These are phyloP conservation scores for Chloroceryle inda DNA, from an alignment of 2,797 vertebrate species.

Conservation along the genomic window DNA sequence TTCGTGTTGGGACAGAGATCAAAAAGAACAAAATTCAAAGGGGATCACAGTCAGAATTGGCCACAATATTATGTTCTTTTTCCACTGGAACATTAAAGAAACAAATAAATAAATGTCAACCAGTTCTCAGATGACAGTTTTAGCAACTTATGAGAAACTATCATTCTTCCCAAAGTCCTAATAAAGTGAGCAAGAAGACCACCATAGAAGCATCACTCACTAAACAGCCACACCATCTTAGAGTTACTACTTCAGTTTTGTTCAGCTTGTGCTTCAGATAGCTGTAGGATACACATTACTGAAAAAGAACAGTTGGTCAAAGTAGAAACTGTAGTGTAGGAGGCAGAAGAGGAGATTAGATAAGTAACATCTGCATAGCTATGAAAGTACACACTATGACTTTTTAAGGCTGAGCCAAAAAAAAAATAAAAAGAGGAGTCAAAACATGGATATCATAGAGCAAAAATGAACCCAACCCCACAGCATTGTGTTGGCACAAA, in stretches of 20 bases:
- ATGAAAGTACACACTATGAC: not conserved
- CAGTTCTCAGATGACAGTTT: not conserved
- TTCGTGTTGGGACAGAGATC: not conserved
- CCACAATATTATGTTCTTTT: not conserved
- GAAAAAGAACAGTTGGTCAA: not conserved
- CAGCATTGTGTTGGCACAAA: not conserved
- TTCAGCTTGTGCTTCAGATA: not conserved
- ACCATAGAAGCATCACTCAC: not conserved
- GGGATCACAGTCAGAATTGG: not conserved
- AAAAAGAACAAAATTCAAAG: conserved; percentile 32
- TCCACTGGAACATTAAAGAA: not conserved
- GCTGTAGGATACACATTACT: not conserved
- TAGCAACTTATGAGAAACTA: not conserved
- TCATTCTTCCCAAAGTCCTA: not conserved
- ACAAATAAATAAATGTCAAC: not conserved
- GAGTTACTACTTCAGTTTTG: not conserved
- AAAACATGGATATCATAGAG: not conserved
- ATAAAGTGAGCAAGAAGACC: not conserved
- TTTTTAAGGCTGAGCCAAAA: not conserved
- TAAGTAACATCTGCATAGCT: conserved; percentile 37
- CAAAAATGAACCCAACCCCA: not conserved
- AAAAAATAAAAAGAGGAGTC: not conserved
- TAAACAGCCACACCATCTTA: not conserved
- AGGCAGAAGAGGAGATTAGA: conserved; percentile 3
- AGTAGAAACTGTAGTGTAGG: not conserved